Conservation (phyloP, 2,113 vertebrate species). For the Gymnocephalus cernua region DNA sequence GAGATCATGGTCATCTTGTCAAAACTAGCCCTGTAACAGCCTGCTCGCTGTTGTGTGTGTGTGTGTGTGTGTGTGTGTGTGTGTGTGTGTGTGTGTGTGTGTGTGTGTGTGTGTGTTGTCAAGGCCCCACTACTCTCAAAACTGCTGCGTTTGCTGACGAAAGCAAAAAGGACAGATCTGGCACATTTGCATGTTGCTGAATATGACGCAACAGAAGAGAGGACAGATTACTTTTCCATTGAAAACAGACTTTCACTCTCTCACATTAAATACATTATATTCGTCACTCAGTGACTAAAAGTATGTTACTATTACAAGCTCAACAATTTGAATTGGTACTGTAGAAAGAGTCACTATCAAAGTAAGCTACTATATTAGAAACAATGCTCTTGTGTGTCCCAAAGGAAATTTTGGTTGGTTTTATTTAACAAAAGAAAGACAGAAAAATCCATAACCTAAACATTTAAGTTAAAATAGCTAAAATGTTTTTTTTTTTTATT, state of each 20-base stretch:
- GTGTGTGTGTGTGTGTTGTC: constrained; percentile 32
- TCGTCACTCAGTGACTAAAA: background rate
- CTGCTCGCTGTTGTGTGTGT: constrained; percentile 5
- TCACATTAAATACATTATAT: background rate
- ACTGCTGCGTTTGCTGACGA: constrained; percentile 63
- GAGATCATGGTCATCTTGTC: constrained; percentile 53
- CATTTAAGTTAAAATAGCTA: too few relatives aligned
- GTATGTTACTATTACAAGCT: constrained; percentile 17
- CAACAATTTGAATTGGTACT: background rate
- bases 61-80: constrained; percentile 13
- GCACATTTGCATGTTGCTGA: constrained; percentile 52
- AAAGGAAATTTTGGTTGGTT: background rate
- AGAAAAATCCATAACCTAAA: too few relatives aligned
- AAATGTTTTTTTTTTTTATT: too few relatives aligned
- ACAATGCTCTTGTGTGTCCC: background rate
- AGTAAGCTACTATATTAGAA: background rate
- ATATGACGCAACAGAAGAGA: constrained; percentile 46
- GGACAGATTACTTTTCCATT: constrained; percentile 49
- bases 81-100: constrained; percentile 16
- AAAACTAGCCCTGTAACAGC: constrained; percentile 42
- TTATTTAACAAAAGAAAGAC: background rate
- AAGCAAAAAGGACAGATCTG: constrained; percentile 54
- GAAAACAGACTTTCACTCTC: constrained; percentile 35
- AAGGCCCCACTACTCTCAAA: constrained; percentile 44
- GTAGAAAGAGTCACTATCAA: background rate